phyloP scores from a whole-genome alignment of 2,113 vertebrate genomes.

The Aldabrachelys gigantea region DNA sequence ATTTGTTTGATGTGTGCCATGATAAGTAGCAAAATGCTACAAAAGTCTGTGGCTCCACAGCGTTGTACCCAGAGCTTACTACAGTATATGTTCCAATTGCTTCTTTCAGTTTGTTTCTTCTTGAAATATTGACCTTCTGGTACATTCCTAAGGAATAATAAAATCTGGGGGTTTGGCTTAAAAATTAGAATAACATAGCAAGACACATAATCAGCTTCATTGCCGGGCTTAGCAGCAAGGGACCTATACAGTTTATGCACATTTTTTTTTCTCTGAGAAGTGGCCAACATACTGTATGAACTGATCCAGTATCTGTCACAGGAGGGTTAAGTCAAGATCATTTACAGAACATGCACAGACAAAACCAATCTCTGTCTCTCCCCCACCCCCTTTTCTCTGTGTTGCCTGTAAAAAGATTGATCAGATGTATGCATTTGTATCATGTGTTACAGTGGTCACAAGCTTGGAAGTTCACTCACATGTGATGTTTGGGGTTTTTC shows the following conservation, averaged over 20 bases:
- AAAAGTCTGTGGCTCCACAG: background rate
- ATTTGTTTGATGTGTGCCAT: background rate
- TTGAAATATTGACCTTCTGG: background rate
- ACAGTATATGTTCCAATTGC: background rate
- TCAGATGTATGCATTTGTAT: constrained; percentile 31
- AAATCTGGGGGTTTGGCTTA: background rate
- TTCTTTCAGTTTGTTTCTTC: background rate
- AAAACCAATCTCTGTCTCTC: constrained; percentile 20
- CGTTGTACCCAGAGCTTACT: background rate
- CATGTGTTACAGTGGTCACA: constrained; percentile 31
- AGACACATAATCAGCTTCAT: background rate
- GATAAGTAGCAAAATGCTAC: background rate
- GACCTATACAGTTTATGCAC: background rate
- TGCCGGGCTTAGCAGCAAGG: background rate
- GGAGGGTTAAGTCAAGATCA: constrained; percentile 27
- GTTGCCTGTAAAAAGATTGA: constrained; percentile 49
- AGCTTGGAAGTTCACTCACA: constrained; percentile 47
- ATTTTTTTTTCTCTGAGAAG: constrained; percentile 7
- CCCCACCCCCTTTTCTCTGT: background rate
- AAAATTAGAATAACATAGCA: background rate
- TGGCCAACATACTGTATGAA: background rate
- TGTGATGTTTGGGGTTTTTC: background rate
- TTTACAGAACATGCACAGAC: constrained; percentile 54
- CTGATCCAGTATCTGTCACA: constrained; percentile 24
- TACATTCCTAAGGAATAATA: background rate